Percentiles rank a stretch among this genome's conserved stretches.
Conservation (phyloP, 2,113 vertebrate genomes). For the Gymnogyps californianus region DNA sequence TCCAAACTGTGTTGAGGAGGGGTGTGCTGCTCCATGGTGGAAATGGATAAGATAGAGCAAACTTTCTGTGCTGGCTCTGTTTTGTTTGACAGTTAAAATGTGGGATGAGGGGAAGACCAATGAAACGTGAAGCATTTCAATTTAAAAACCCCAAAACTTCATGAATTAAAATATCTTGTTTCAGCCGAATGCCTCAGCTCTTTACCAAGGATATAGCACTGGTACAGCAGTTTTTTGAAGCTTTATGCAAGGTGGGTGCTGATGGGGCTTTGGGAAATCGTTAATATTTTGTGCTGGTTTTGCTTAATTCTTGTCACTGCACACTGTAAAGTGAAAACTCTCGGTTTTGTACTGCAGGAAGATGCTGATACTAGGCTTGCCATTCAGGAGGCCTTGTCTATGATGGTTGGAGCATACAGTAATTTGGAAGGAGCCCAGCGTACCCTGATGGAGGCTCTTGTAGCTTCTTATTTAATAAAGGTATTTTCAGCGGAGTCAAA, state of each 20-base stretch:
- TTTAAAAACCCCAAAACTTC: fast-evolving
- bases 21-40: not conserved
- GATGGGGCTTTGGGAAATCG: not conserved
- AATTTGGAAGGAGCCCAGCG: slow-evolving; percentile 93
- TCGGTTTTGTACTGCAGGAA: slow-evolving; percentile 76
- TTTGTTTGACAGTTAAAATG: not conserved
- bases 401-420: slow-evolving; percentile 97
- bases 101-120: not conserved
- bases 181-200: slow-evolving; percentile 95
- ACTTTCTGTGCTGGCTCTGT: not conserved
- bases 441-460: slow-evolving; percentile 96
- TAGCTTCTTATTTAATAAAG: slow-evolving; percentile 95
- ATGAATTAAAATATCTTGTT: slow-evolving; percentile 43
- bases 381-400: slow-evolving; percentile 95
- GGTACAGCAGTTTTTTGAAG: slow-evolving; percentile 98
- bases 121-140: not conserved
- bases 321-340: not conserved
- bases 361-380: slow-evolving; percentile 92
- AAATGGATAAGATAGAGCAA: not conserved
- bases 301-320: not conserved
- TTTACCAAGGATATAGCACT: slow-evolving; percentile 98
- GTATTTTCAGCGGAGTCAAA: slow-evolving; percentile 60
- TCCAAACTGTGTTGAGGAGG: not conserved
- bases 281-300: not conserved
- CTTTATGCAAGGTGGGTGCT: slow-evolving; percentile 90